These are phyloP conservation scores for Gonioctena quinquepunctata DNA, from an alignment of 1,140 invertebrate genomes.

Conservation along the genomic window DNA sequence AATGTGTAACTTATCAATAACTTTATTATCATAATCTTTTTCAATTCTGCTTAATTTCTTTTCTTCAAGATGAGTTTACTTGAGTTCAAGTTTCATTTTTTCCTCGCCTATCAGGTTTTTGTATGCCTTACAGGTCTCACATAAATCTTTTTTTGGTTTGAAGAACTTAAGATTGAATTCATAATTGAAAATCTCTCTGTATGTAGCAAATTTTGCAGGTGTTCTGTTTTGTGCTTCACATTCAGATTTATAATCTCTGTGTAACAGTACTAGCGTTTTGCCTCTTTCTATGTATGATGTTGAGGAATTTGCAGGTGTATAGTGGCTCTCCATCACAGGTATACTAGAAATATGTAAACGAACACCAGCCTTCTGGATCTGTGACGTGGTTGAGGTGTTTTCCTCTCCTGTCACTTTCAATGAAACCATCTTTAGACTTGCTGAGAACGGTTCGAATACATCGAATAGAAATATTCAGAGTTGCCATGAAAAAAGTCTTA, in stretches of 20 bases:
- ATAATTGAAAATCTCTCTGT: not conserved
- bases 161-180: not conserved
- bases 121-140: not conserved
- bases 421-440: constrained; percentile 5
- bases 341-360: not conserved
- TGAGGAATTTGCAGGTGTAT: constrained; percentile 28
- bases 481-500: constrained; percentile 7
- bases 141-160: not conserved
- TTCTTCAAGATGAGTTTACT: constrained; percentile 25
- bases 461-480: not conserved
- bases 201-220: not conserved
- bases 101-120: not conserved
- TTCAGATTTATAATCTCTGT: not conserved
- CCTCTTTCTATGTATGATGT: not conserved
- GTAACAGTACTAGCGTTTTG: not conserved
- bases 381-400: constrained; percentile 39
- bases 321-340: constrained; percentile 23
- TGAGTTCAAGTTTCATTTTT: not conserved
- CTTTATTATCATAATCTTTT: constrained; percentile 24
- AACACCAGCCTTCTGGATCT: not conserved
- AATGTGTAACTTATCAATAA: constrained; percentile 30
- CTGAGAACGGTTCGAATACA: not conserved
- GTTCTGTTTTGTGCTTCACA: not conserved
- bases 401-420: constrained; percentile 12
- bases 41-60: constrained; percentile 39